Evolutionary conservation across 1,140 invertebrate species (phyloP), one percentile per base, ranked within the genome.

Genomic region (Drosophila nikananu): DNA sequence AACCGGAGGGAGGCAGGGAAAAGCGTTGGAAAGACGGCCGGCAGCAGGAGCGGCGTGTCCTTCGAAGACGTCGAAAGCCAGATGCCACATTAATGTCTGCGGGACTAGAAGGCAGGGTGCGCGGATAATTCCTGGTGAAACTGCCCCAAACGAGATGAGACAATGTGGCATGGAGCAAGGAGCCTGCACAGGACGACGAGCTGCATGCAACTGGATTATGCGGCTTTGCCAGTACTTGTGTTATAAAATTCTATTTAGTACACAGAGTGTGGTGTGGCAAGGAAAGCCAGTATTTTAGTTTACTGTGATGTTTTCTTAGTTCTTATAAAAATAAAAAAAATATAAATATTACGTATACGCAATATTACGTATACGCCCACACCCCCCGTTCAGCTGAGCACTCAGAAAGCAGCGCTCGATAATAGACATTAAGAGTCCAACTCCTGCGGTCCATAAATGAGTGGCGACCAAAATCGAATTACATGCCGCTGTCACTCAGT

Each of bases 401-500:
- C 13, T 46, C 19, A 41, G 41, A 35, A 72, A 49, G 54, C 51
- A 25, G n/a, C 15, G 17, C 32, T 42, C 54, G 30, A 51, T 73
- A 74, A 74, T 44, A 48, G 68, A 48, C 46, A 74, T 44, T 61
- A 52, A 61, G 66, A 61, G 46, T 61, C 46, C 25, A 15, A 73
- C 67, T 61, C 54, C 32, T 25, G 66, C 35, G 42, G 67, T 59
- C 42, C 52, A 73, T 72, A 73, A 73, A 73, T 73, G 71, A 73
- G 55, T 61, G 71, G 71, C 71, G 71, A 73, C 70, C 71, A 52
- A 74, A 72, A 74, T 74, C 71, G 57, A 61, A 74, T 73, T 74
- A 74, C 46, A 37, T 61, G 67, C 54, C 68, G 48, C 68, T 74
- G 71, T 74, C 71, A 61, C 55, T 73, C 71, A 61, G 55, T 72